Percentiles rank a stretch among this genome's conserved stretches.
Conservation (phyloP, 64 coral and sea anemone species). For the Porites lutea region DNA sequence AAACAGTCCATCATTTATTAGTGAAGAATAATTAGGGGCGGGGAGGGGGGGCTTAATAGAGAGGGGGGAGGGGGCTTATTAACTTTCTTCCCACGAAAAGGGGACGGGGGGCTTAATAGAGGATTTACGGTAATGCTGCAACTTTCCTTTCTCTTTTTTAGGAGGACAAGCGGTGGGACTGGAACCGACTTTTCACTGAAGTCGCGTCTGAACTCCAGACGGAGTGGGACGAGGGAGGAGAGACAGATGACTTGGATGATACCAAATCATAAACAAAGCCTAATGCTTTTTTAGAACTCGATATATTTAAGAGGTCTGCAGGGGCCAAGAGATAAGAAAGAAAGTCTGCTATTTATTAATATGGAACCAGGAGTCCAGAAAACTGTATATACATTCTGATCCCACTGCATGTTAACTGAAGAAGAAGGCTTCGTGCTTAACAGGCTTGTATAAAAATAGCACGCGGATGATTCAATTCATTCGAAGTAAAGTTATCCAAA, state of each 20-base stretch:
- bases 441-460: too few relatives aligned
- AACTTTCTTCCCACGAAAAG: too few relatives aligned
- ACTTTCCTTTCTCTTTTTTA: conserved; percentile 35
- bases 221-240: conserved; percentile 85
- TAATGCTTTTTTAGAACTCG: background rate
- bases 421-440: background rate
- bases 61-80: too few relatives aligned
- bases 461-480: too few relatives aligned
- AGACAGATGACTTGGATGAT: conserved; percentile 29
- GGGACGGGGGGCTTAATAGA: background rate
- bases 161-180: conserved; percentile 99
- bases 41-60: too few relatives aligned
- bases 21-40: too few relatives aligned
- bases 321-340: background rate
- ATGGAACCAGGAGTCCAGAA: background rate
- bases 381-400: too few relatives aligned
- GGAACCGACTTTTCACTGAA: conserved; percentile 96
- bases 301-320: too few relatives aligned
- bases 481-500: too few relatives aligned
- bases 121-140: background rate
- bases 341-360: background rate
- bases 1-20: too few relatives aligned
- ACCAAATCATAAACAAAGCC: background rate
- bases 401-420: background rate
- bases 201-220: conserved; percentile 93